Conservation (phyloP, 2,113 vertebrate species). For the Neotragus pygmaeus region DNA sequence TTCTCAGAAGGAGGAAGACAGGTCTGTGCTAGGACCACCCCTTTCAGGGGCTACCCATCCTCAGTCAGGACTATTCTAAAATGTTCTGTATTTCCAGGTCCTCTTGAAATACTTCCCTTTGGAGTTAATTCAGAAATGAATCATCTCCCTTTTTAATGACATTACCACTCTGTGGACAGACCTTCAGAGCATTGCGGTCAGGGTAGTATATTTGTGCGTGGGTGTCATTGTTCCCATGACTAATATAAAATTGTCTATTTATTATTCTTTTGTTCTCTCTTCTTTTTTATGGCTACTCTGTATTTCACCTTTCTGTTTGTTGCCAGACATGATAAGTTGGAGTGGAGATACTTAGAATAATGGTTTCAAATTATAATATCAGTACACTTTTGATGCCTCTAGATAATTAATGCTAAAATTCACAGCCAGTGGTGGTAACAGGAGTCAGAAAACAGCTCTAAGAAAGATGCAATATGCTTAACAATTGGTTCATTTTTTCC, state of each 20-base stretch:
- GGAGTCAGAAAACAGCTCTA: slow-evolving; percentile 36
- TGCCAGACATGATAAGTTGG: slow-evolving; percentile 4
- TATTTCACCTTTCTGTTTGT: slow-evolving; percentile 38
- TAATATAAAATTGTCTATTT: slow-evolving; percentile 9
- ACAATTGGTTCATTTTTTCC: not conserved
- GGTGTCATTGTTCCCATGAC: not conserved
- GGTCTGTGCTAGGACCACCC: not conserved
- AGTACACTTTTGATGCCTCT: slow-evolving; percentile 28
- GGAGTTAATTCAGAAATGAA: not conserved
- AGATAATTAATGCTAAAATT: slow-evolving; percentile 57
- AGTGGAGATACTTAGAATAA: slow-evolving; percentile 47
- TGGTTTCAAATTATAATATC: slow-evolving; percentile 49
- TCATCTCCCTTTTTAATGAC: not conserved
- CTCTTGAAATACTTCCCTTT: not conserved
- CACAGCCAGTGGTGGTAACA: slow-evolving; percentile 31
- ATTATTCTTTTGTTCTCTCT: not conserved
- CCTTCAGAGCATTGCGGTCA: not conserved
- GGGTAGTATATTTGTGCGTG: not conserved
- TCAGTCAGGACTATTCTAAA: not conserved
- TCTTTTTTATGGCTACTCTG: slow-evolving; percentile 38
- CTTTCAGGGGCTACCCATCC: not conserved
- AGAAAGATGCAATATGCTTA: slow-evolving; percentile 22
- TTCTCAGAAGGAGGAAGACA: not conserved
- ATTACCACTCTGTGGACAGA: not conserved
- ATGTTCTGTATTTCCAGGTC: not conserved